Evolutionary conservation across 2,113 vertebrate genomes (phyloP).

Genomic region (Crotalus horridus): DNA sequence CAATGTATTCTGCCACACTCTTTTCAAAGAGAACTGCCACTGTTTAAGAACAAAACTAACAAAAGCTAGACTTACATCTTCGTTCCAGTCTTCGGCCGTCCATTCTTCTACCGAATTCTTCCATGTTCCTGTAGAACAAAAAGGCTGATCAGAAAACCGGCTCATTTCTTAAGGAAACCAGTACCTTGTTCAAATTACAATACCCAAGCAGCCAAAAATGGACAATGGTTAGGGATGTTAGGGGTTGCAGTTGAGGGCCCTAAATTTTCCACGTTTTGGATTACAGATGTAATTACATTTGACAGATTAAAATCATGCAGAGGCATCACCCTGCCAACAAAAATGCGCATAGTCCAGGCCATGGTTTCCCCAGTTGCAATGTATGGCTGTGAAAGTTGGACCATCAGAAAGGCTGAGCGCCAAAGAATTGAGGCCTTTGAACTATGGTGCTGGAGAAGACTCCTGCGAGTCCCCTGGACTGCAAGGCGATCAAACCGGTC

Average conservation of each 20-base stretch:
- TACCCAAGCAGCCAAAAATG: neutral
- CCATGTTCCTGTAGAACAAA: conserved; percentile 78
- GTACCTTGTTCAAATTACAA: neutral
- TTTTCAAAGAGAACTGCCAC: neutral
- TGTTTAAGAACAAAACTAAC: neutral
- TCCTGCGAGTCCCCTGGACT: too few species aligned
- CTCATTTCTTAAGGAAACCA: neutral
- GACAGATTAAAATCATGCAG: neutral
- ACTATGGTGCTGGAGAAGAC: too few species aligned
- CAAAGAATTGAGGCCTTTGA: too few species aligned
- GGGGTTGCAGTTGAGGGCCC: neutral
- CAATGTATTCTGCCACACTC: neutral
- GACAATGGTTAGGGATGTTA: neutral
- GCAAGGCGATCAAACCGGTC: too few species aligned
- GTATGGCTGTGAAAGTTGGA: too few species aligned
- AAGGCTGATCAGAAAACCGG: conserved; percentile 9
- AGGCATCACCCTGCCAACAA: too few species aligned
- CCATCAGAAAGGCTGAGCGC: too few species aligned
- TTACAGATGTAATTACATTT: neutral
- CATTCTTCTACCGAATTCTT: conserved; percentile 89
- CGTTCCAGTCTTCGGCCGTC: conserved; percentile 93
- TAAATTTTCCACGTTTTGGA: neutral
- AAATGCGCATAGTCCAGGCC: too few species aligned
- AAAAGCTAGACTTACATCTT: conserved; percentile 81
- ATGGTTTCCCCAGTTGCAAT: too few species aligned